These are phyloP conservation scores for Coboldia fuscipes DNA, from an alignment of 1,140 invertebrate species.

Conservation along the genomic window DNA sequence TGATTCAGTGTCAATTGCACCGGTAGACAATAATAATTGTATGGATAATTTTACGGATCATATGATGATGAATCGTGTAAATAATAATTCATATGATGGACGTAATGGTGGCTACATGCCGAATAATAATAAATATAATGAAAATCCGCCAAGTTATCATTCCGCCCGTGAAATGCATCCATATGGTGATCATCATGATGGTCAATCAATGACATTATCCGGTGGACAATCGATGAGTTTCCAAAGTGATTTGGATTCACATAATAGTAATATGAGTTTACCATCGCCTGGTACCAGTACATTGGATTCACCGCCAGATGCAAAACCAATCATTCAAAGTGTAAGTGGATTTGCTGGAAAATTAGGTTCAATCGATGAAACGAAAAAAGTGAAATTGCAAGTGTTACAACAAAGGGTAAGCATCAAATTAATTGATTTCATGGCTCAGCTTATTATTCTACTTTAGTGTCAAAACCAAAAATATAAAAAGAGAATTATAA, in stretches of 20 bases:
- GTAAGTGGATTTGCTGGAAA: slow-evolving; percentile 12
- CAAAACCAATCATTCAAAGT: slow-evolving; percentile 24
- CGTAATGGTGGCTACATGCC: slow-evolving; percentile 11
- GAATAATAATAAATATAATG: slow-evolving; percentile 20
- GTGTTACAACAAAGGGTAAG: slow-evolving; percentile 74
- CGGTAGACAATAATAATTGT: slow-evolving; percentile 34
- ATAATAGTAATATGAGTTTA: slow-evolving; percentile 48
- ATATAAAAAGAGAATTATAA: neutral
- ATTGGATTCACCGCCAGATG: slow-evolving; percentile 15
- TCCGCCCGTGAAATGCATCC: slow-evolving; percentile 13
- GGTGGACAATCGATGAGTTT: neutral
- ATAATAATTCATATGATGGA: slow-evolving; percentile 11
- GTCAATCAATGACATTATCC: neutral
- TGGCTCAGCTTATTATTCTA: neutral
- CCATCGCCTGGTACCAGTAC: slow-evolving; percentile 39
- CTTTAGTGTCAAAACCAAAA: too few species aligned
- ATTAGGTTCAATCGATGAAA: slow-evolving; percentile 5
- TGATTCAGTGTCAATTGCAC: slow-evolving; percentile 34
- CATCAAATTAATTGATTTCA: slow-evolving; percentile 14
- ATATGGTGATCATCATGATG: slow-evolving; percentile 3
- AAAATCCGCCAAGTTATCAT: slow-evolving; percentile 18
- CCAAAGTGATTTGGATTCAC: slow-evolving; percentile 46
- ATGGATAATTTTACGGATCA: slow-evolving; percentile 17
- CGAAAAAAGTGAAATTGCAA: slow-evolving; percentile 28
- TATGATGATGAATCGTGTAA: slow-evolving; percentile 15